phyloP scores from a whole-genome alignment of 2,888 invertebrate species.

The Epinotia demarniana region DNA sequence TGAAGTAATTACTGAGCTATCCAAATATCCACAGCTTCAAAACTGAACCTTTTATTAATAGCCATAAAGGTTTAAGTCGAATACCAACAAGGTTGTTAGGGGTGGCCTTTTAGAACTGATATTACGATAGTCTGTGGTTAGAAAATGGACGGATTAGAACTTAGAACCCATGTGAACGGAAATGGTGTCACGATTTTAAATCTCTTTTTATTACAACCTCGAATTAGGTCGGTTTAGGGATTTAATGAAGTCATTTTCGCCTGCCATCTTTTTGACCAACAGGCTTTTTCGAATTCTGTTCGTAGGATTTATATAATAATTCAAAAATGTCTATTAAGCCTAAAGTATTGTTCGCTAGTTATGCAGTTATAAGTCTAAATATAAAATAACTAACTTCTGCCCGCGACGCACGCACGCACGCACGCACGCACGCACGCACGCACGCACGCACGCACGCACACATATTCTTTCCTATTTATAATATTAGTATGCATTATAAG shows the following conservation, averaged over 20 bases:
- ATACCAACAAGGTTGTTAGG: background rate
- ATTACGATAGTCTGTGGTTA: constrained; percentile 25
- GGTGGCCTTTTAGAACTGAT: background rate
- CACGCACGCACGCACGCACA: no score
- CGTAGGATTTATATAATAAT: background rate
- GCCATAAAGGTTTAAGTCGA: background rate
- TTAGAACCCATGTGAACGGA: constrained; percentile 31
- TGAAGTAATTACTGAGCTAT: constrained; percentile 48
- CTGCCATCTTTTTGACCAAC: constrained; percentile 23
- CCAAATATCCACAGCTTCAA: constrained; percentile 21
- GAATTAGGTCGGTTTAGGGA: constrained; percentile 31
- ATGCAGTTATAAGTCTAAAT: no score
- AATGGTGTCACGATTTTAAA: constrained; percentile 35
- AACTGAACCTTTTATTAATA: background rate
- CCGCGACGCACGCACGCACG: no score
- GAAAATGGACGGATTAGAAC: constrained; percentile 36
- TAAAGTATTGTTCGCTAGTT: no score
- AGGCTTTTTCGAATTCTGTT: background rate
- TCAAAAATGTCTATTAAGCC: background rate
- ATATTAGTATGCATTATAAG: no score
- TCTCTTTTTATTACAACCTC: constrained; percentile 37
- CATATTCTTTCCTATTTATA: no score
- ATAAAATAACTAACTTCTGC: no score
- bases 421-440: no score
- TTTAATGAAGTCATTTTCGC: constrained; percentile 31